Conservation (phyloP, 2,888 invertebrate genomes). For the Xylophagus ater region DNA sequence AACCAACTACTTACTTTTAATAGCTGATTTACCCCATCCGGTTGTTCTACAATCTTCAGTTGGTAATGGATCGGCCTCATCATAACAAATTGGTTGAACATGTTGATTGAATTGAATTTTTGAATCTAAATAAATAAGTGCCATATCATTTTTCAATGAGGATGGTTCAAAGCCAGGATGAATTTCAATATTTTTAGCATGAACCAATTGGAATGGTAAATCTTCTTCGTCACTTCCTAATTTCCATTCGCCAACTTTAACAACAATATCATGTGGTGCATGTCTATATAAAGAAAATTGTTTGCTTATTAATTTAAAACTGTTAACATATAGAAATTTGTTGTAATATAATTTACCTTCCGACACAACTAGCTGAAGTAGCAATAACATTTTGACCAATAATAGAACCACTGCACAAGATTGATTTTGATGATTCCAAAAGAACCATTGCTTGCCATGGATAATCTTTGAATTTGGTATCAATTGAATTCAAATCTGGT, state of each 20-base stretch:
- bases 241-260: slow-evolving; percentile 78
- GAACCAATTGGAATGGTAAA: slow-evolving; percentile 63
- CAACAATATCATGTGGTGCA: slow-evolving; percentile 52
- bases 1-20: slow-evolving; percentile 55
- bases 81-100: slow-evolving; percentile 63
- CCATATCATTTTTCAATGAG: slow-evolving; percentile 54
- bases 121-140: slow-evolving; percentile 55
- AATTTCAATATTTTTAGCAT: slow-evolving; percentile 54
- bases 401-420: slow-evolving; percentile 71
- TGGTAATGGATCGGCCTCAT: slow-evolving; percentile 45
- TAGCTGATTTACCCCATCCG: slow-evolving; percentile 71
- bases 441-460: slow-evolving; percentile 82
- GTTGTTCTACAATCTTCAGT: slow-evolving; percentile 59
- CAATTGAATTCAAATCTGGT: too few relatives aligned
- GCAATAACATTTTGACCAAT: slow-evolving; percentile 61
- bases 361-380: slow-evolving; percentile 70
- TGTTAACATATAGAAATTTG: too few relatives aligned
- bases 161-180: slow-evolving; percentile 59
- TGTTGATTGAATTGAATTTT: slow-evolving; percentile 55
- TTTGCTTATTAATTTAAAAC: too few relatives aligned
- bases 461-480: slow-evolving; percentile 67
- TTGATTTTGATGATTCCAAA: slow-evolving; percentile 55
- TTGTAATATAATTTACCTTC: slow-evolving; percentile 46
- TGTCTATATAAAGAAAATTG: too few relatives aligned
- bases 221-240: slow-evolving; percentile 71